Conservation (phyloP, 1,140 invertebrate species). For the Achatina immaculata region DNA sequence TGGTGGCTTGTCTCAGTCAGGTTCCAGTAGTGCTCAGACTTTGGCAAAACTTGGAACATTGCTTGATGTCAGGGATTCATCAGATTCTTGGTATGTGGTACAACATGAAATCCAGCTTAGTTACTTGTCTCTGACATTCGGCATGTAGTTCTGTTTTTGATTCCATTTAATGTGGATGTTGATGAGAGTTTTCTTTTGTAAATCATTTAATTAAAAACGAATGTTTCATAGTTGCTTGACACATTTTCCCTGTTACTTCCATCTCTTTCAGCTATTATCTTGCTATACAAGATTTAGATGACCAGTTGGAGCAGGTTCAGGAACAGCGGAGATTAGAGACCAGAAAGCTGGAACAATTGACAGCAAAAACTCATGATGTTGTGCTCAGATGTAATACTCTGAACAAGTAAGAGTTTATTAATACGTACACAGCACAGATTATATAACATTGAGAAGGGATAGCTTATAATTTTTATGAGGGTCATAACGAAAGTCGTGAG, state of each 20-base stretch:
- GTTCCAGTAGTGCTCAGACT: slow-evolving; percentile 49
- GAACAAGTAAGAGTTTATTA: background rate
- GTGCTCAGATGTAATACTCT: background rate
- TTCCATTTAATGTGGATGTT: too few species aligned
- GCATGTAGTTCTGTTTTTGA: too few species aligned
- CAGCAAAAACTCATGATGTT: background rate
- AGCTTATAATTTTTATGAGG: too few species aligned
- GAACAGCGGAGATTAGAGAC: background rate
- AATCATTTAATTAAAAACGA: too few species aligned
- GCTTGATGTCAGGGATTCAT: slow-evolving; percentile 50
- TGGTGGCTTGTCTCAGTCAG: slow-evolving; percentile 51
- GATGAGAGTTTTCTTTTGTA: too few species aligned
- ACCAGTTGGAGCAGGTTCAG: slow-evolving; percentile 31
- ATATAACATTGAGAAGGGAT: too few species aligned
- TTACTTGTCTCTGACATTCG: too few species aligned
- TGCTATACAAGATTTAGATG: slow-evolving; percentile 48
- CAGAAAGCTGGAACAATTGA: background rate
- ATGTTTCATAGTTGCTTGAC: too few species aligned
- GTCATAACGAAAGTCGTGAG: too few species aligned
- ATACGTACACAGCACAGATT: too few species aligned
- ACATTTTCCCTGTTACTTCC: background rate
- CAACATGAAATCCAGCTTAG: too few species aligned
- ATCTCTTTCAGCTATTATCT: slow-evolving; percentile 47
- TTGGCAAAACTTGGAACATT: slow-evolving; percentile 52
- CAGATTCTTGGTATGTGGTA: slow-evolving; percentile 51